Base-by-base conservation (phyloP, 2,113 vertebrate species). In the Calonectris borealis region DNA sequence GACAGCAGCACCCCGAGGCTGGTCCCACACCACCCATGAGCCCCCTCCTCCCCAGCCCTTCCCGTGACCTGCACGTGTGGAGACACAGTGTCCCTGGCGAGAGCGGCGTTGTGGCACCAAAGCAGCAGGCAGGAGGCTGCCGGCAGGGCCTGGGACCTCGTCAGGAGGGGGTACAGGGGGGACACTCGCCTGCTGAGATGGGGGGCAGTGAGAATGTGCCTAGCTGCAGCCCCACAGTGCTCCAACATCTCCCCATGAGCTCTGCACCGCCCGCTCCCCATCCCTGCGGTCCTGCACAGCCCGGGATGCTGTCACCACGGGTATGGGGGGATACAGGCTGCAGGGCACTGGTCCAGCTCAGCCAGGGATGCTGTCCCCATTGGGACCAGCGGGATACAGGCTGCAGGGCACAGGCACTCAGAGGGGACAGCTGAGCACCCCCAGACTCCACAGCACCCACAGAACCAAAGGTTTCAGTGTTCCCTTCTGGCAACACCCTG, bases 181-280 rank as follows among this genome's bases (percentile, higher is more conserved):
- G 70, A 98, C 97, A 31, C 95, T 98, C n/a, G 88, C 97, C 99
- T 99, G 95, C 79, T 29, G 31, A 51, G 38, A 55, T 3, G 11
- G 16, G 7, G 40, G 9, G 5, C 36, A 70, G 10, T 48, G 49
- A 29, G 49, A 71, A 76, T 0, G 0, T 16, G 40, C 18, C 32
- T 36, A 34, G 65, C 73, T 44, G 44, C 51, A 88, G 48, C 20
- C 38, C 36, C 36, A 60, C 4, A 2, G 18, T 15, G 18, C 61
- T 79, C 49, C 11, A 89, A 2, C 2, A 3, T 44, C 49, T 79
- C n/a, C 64, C 72, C n/a, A 5, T 5, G 12, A 40, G 19, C 57
- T 85, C 42, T 62, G 46, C n/a, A 46, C 51, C 4, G 6, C 60
- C 40, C 32, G 34, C 42, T 77, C 31, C 16, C 55, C 2, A 2